phyloP scores from a whole-genome alignment of 2,113 vertebrate species.

The Colinus virginianus region DNA sequence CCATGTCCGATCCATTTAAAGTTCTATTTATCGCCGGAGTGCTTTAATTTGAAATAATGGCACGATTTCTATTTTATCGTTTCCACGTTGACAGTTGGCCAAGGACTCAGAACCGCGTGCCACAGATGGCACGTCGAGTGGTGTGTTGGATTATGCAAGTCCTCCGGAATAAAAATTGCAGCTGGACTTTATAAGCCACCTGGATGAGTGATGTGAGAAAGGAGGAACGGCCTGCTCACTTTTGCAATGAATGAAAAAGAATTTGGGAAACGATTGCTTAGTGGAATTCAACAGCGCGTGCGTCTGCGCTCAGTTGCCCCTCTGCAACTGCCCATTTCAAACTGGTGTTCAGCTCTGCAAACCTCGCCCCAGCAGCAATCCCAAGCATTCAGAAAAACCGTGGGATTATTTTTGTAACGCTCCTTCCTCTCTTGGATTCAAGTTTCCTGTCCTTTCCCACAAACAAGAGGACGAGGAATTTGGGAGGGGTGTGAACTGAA shows the following conservation, averaged over 20 bases:
- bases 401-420: background rate
- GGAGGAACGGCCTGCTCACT: background rate
- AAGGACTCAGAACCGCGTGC: accelerated
- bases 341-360: background rate
- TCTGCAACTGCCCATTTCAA: background rate
- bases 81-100: background rate
- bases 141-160: background rate
- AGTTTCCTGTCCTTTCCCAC: slow-evolving; percentile 62
- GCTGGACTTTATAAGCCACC: slow-evolving; percentile 50
- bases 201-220: background rate
- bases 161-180: slow-evolving; percentile 31
- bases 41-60: background rate
- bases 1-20: background rate
- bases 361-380: background rate
- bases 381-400: background rate
- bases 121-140: background rate
- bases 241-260: background rate
- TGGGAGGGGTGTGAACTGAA: slow-evolving; percentile 41
- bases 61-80: background rate
- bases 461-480: slow-evolving; percentile 12
- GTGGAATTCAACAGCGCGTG: background rate
- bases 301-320: background rate
- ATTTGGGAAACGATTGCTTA: background rate
- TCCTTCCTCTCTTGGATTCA: slow-evolving; percentile 42
- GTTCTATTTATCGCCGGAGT: background rate